Conservation (phyloP, 2,797 vertebrate species). For the Megaceryle alcyon region DNA sequence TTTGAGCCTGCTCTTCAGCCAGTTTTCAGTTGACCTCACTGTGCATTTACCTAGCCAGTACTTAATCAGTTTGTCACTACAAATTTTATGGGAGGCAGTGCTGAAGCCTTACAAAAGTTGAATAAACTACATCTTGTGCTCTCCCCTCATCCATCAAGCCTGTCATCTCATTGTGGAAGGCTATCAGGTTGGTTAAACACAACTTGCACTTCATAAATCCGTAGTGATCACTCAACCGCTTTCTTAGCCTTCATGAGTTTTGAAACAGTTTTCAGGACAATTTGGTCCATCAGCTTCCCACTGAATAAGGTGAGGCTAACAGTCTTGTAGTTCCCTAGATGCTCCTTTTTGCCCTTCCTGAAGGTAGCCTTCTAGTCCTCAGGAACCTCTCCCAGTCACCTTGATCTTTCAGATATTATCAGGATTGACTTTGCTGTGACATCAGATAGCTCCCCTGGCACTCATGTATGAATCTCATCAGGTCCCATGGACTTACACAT, state of each 20-base stretch:
- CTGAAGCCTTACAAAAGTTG: background rate
- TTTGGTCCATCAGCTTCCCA: background rate
- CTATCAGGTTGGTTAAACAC: background rate
- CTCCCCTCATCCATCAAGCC: background rate
- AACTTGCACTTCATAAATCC: background rate
- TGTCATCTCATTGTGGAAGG: background rate
- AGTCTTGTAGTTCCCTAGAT: background rate
- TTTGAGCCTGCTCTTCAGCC: background rate
- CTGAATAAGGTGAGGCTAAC: background rate
- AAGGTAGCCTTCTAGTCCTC: background rate
- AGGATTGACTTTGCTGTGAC: background rate
- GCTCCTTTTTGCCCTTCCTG: background rate
- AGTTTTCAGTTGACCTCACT: background rate
- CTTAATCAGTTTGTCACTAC: background rate
- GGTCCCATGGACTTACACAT: rapidly evolving
- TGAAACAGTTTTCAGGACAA: background rate
- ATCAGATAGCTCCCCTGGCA: background rate
- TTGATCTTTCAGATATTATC: background rate
- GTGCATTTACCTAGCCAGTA: background rate
- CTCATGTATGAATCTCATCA: background rate
- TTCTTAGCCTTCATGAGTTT: background rate
- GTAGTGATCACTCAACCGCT: background rate
- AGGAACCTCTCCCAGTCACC: background rate
- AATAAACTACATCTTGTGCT: background rate
- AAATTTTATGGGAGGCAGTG: background rate